Percentiles rank a stretch among this genome's conserved stretches.
These are phyloP conservation scores for Clusia tigrina DNA, from an alignment of 2,888 invertebrate species.

Conservation along the genomic window DNA sequence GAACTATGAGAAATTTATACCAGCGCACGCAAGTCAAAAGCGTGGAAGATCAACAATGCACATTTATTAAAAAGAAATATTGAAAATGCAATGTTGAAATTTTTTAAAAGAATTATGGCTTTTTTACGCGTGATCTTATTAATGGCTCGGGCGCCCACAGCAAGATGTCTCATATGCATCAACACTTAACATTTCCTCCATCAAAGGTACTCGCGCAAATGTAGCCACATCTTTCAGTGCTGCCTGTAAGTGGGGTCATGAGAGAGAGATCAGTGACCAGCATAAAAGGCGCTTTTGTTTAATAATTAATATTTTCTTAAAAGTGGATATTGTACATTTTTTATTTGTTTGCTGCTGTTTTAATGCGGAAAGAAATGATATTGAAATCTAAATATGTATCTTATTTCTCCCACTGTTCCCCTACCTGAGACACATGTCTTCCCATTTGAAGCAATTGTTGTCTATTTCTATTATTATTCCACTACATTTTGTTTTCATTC, in stretches of 20 bases:
- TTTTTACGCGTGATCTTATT: not conserved
- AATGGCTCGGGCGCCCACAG: not conserved
- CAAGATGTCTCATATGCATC: constrained; percentile 11
- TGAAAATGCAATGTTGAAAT: not conserved
- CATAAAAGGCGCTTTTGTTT: not conserved
- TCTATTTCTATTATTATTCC: no score
- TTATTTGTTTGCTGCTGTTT: no score
- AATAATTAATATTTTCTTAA: no score
- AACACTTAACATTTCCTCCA: not conserved
- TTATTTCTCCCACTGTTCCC: no score
- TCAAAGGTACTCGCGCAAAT: not conserved
- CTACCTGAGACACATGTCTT: no score
- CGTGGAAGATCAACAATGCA: not conserved
- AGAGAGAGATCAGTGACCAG: not conserved
- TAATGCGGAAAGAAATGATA: no score
- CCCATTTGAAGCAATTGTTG: no score
- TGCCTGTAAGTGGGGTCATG: not conserved
- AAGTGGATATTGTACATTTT: no score
- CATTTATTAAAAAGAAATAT: not conserved
- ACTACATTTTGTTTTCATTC: no score
- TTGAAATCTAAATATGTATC: no score
- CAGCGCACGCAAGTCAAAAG: not conserved
- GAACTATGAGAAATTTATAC: not conserved
- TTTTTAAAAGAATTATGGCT: not conserved
- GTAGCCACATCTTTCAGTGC: not conserved